A percentile compares a stretch with the other conserved stretches of the same genome.
phyloP scores from a whole-genome alignment of 2,797 vertebrate species.

The Salarias fasciatus region DNA sequence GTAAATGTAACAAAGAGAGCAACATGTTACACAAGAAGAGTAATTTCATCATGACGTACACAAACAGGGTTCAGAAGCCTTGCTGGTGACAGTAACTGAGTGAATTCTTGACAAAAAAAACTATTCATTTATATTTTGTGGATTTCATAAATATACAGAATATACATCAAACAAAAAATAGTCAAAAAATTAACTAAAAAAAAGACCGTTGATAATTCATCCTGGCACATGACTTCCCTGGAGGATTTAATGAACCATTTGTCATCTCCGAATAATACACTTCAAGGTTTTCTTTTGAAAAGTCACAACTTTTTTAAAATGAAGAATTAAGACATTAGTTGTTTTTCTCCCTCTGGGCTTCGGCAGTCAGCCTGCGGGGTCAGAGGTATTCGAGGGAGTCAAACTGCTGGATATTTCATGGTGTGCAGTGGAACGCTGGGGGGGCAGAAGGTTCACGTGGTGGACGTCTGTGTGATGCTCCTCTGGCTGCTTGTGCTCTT shows the following conservation, averaged over 20 bases:
- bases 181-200: too few species aligned
- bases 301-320: slow-evolving; percentile 8
- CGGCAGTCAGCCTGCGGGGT: background rate
- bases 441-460: slow-evolving; percentile 61
- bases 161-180: too few species aligned
- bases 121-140: too few species aligned
- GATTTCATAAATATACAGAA: too few species aligned
- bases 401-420: slow-evolving; percentile 23
- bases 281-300: too few species aligned
- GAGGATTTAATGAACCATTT: too few species aligned
- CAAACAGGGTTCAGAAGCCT: slow-evolving; percentile 25
- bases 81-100: slow-evolving; percentile 35
- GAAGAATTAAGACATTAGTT: slow-evolving; percentile 2
- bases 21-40: slow-evolving; percentile 27
- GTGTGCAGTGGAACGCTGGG: background rate
- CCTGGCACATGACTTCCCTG: too few species aligned
- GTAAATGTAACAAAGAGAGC: slow-evolving; percentile 43
- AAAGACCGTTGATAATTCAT: too few species aligned
- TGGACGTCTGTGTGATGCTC: slow-evolving; percentile 85
- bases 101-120: background rate
- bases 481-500: slow-evolving; percentile 90
- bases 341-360: background rate
- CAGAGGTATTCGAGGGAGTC: slow-evolving; percentile 29
- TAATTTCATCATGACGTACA: slow-evolving; percentile 25
- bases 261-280: too few species aligned